phyloP scores from a whole-genome alignment of 2,888 invertebrate genomes.

The Lottia scabra region DNA sequence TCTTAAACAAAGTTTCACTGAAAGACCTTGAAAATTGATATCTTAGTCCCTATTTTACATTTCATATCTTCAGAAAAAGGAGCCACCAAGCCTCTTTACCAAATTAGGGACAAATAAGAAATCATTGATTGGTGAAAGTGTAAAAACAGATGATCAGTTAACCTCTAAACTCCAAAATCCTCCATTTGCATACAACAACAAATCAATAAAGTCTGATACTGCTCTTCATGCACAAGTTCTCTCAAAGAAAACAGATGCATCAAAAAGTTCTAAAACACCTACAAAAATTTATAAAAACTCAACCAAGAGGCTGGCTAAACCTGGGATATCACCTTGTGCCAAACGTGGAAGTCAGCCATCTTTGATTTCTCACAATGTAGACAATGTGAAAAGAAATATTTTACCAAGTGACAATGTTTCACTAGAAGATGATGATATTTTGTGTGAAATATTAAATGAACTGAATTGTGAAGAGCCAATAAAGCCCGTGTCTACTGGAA shows the following conservation, averaged over 20 bases:
- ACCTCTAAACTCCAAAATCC: neutral
- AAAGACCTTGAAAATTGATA: too few species aligned
- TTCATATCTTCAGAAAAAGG: neutral
- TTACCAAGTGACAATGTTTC: neutral
- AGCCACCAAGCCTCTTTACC: neutral
- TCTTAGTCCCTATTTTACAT: neutral
- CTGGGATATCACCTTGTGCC: constrained; percentile 42
- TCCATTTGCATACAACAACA: neutral
- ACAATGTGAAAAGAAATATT: neutral
- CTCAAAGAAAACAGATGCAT: neutral
- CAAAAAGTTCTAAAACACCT: constrained; percentile 21
- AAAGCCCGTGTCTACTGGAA: too few species aligned
- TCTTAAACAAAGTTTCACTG: too few species aligned
- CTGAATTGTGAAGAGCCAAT: neutral
- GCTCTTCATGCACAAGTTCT: neutral
- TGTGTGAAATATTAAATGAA: constrained; percentile 8
- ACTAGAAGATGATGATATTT: neutral
- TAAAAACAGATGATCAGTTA: neutral
- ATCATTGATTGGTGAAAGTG: neutral
- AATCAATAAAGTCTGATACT: neutral
- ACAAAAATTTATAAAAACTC: constrained; percentile 27
- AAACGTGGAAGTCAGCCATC: constrained; percentile 30
- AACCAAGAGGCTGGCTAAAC: constrained; percentile 44
- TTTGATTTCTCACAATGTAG: neutral
- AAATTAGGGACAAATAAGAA: neutral